These are phyloP conservation scores for Gobionotothen gibberifrons DNA, from an alignment of 2,797 vertebrate species.

Conservation along the genomic window DNA sequence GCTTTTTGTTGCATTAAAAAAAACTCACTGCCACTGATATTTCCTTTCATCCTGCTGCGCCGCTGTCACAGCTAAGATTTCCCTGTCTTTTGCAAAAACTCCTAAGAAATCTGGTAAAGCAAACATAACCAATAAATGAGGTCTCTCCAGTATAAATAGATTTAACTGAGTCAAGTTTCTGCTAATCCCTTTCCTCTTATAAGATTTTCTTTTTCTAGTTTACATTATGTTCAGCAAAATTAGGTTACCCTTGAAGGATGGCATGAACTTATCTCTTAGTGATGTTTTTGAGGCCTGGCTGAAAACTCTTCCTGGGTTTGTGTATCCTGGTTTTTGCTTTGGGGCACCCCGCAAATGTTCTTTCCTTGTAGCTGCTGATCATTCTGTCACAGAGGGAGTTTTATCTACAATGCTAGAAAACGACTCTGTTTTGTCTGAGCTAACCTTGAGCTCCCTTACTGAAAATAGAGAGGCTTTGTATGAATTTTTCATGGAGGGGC, in stretches of 20 bases:
- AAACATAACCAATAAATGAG: neutral
- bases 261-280: conserved; percentile 14
- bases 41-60: conserved; percentile 7
- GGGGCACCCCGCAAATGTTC: conserved; percentile 9
- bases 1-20: neutral
- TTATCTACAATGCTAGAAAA: conserved; percentile 34
- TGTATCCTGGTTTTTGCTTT: neutral
- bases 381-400: conserved; percentile 24
- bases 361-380: conserved; percentile 45
- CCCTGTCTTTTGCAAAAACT: neutral
- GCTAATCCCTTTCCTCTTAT: conserved; percentile 11
- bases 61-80: conserved; percentile 13
- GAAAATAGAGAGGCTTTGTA: conserved; percentile 43
- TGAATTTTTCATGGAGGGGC: conserved; percentile 55
- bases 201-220: neutral
- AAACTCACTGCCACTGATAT: neutral
- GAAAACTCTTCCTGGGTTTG: neutral
- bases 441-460: conserved; percentile 44
- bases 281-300: conserved; percentile 18
- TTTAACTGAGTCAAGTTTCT: neutral
- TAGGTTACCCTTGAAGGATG: conserved; percentile 6
- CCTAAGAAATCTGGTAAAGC: conserved; percentile 2
- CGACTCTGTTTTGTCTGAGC: conserved; percentile 36
- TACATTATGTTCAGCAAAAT: conserved; percentile 6
- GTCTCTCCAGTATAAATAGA: neutral